Conservation (phyloP, 2,888 invertebrate species). For the Lasioglossum calceatum region DNA sequence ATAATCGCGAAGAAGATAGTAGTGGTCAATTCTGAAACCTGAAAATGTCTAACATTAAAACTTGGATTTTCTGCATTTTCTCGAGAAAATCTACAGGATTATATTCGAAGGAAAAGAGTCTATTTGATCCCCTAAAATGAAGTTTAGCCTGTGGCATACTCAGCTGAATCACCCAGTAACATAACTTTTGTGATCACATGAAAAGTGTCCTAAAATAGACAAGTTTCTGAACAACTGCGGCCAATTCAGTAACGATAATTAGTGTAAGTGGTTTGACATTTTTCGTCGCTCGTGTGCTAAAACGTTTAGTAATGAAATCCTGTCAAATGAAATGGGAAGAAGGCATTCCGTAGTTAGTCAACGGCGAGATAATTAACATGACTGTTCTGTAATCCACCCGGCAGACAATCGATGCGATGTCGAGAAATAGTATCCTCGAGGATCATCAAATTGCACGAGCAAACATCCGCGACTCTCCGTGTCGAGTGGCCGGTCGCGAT, state of each 20-base stretch:
- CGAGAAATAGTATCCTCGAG: constrained; percentile 1
- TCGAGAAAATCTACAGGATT: too few relatives aligned
- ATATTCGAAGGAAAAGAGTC: too few relatives aligned
- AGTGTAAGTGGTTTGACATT: not conserved
- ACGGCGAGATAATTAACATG: not conserved
- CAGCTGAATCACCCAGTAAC: not conserved
- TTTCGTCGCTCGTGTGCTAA: not conserved
- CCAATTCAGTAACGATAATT: not conserved
- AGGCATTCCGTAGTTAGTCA: not conserved
- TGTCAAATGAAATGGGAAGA: not conserved
- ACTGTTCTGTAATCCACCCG: not conserved
- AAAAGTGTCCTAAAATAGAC: not conserved
- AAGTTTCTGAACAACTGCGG: not conserved
- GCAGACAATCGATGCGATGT: not conserved
- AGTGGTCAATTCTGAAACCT: too few relatives aligned
- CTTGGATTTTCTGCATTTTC: too few relatives aligned
- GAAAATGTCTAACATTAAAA: too few relatives aligned
- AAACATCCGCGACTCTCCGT: constrained; percentile 1
- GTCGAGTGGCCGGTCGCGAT: not conserved
- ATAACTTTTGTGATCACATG: not conserved
- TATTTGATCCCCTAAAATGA: too few relatives aligned
- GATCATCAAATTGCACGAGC: not conserved
- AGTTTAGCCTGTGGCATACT: not conserved
- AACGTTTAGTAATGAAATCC: not conserved
- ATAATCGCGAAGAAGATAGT: not conserved